Evolutionary conservation across 2,113 vertebrate genomes (phyloP).

Genomic region (Psettodes erumei): DNA sequence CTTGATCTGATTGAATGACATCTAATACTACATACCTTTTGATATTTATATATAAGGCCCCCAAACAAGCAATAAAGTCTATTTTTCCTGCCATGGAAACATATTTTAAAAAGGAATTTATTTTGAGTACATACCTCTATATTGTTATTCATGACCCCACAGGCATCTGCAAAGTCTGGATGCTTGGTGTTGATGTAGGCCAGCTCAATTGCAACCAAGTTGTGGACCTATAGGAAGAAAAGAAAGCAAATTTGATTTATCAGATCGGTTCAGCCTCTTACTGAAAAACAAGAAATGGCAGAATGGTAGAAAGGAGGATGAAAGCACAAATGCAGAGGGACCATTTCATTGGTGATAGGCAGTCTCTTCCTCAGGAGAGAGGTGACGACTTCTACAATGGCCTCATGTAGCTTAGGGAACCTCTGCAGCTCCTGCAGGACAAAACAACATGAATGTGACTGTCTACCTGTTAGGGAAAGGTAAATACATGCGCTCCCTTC

Average conservation of each 20-base stretch:
- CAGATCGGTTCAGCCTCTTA: rapidly evolving
- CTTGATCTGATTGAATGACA: neutral
- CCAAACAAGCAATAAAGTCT: too few relatives aligned
- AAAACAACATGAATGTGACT: rapidly evolving
- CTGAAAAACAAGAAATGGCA: neutral
- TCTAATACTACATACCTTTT: too few relatives aligned
- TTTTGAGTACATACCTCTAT: constrained; percentile 87
- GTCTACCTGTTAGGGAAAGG: rapidly evolving
- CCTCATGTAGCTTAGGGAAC: constrained; percentile 97
- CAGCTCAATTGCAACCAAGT: constrained; percentile 96
- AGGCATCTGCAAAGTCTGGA: constrained; percentile 98
- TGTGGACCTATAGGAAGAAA: constrained; percentile 88
- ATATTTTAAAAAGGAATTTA: neutral
- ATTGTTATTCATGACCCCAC: constrained; percentile 98
- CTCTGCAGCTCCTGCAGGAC: constrained; percentile 90
- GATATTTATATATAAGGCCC: too few relatives aligned
- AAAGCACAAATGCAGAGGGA: constrained; percentile 52
- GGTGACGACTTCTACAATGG: constrained; percentile 98
- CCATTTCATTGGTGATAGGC: constrained; percentile 98
- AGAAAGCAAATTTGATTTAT: neutral
- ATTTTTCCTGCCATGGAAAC: neutral
- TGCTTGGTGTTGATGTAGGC: constrained; percentile 99
- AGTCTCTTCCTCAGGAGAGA: constrained; percentile 94
- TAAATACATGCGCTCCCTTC: neutral
- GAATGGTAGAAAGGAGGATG: too few relatives aligned